Evolutionary conservation across 2,113 vertebrate genomes (phyloP).

Genomic region (Neolamprologus fasciatus): DNA sequence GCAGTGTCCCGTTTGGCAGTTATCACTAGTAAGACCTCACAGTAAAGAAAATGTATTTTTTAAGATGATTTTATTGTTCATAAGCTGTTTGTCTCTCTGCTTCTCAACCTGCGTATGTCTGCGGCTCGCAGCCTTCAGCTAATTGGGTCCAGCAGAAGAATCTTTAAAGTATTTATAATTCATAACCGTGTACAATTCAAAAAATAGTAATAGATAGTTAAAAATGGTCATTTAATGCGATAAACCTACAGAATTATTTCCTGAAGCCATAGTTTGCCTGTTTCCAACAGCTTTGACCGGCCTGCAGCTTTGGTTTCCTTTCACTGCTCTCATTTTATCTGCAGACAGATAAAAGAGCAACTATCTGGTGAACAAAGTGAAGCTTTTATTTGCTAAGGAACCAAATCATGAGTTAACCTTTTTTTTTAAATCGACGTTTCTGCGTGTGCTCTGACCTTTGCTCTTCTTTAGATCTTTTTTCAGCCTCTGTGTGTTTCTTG

Average conservation of each 20-base stretch:
- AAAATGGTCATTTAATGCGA: not conserved
- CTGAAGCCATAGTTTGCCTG: not conserved
- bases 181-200: not conserved
- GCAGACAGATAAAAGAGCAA: not conserved
- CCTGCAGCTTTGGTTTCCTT: not conserved
- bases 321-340: not conserved
- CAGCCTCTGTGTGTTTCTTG: not conserved
- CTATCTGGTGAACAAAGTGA: not conserved
- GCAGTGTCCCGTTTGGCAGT: not conserved
- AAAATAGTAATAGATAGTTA: not conserved
- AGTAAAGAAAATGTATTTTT: not conserved
- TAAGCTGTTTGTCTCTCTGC: not conserved
- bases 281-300: fast-evolving
- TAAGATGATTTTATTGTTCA: not conserved
- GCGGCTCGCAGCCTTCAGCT: not conserved
- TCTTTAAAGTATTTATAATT: not conserved
- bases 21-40: not conserved
- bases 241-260: not conserved
- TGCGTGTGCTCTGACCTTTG: fast-evolving
- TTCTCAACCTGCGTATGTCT: not conserved
- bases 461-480: not conserved
- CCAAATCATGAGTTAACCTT: not conserved
- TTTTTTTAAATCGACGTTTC: not conserved
- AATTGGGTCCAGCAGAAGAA: not conserved
- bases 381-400: not conserved